phyloP scores from a whole-genome alignment of 2,797 vertebrate genomes.

The Telmatherina bonti region DNA sequence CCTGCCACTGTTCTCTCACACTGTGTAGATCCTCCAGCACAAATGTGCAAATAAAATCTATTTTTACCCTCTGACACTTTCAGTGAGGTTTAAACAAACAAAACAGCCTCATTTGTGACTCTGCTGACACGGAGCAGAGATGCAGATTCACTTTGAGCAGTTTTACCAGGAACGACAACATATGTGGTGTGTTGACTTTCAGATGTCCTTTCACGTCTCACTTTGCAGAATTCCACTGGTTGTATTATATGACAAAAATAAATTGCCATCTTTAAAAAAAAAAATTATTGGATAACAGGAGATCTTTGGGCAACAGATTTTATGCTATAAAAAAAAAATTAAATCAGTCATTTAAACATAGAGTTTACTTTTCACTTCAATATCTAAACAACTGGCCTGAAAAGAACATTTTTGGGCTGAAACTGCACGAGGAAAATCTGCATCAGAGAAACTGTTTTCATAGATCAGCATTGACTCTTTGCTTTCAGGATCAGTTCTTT shows the following conservation, averaged over 20 bases:
- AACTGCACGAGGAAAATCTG: slow-evolving; percentile 6
- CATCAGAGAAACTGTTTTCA: slow-evolving; percentile 49
- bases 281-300: neutral
- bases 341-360: neutral
- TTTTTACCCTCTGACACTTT: neutral
- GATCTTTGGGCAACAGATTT: slow-evolving; percentile 2
- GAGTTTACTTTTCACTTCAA: neutral
- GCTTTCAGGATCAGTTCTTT: slow-evolving; percentile 19
- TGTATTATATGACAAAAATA: slow-evolving; percentile 4
- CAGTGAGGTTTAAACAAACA: neutral
- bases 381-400: neutral
- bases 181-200: neutral
- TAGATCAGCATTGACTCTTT: slow-evolving; percentile 49
- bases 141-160: neutral
- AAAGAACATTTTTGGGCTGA: slow-evolving; percentile 61
- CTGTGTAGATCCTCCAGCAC: accelerated
- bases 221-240: neutral
- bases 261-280: neutral
- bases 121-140: neutral
- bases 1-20: neutral
- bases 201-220: neutral
- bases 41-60: neutral
- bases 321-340: neutral
- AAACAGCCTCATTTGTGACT: neutral
- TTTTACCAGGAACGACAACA: neutral